Evolutionary conservation across 2,797 vertebrate species (phyloP).

Genomic region (Vipera latastei): DNA sequence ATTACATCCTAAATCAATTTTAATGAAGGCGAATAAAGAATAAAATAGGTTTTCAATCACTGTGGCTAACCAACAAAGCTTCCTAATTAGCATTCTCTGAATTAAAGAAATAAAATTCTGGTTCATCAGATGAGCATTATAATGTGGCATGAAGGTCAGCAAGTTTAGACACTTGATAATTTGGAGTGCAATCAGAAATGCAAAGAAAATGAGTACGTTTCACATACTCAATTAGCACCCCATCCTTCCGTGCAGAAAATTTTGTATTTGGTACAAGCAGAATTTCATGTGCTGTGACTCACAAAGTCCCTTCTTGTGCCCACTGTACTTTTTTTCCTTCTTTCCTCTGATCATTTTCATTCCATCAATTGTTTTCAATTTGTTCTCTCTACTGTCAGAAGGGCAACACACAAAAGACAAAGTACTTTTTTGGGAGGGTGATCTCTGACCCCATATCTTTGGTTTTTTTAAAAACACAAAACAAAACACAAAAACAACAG

Average conservation of each 20-base stretch:
- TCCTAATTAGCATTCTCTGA: conserved; percentile 8
- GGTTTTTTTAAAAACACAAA: not conserved
- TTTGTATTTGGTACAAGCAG: not conserved
- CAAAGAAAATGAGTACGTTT: conserved; percentile 9
- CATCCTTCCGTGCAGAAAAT: not conserved
- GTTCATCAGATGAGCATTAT: conserved; percentile 17
- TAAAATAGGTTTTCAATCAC: conserved; percentile 24
- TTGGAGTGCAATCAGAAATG: not conserved
- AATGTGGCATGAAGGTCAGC: conserved; percentile 11
- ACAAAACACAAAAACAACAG: not conserved
- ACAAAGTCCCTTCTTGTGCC: not conserved
- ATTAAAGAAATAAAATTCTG: not conserved
- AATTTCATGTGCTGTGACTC: not conserved
- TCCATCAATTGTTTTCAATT: too few species aligned
- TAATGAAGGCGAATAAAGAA: conserved; percentile 25
- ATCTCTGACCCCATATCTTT: not conserved
- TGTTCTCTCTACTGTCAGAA: not conserved
- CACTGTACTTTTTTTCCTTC: not conserved
- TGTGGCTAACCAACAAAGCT: conserved; percentile 34
- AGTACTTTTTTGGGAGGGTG: not conserved
- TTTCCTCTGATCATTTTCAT: not conserved
- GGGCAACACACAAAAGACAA: not conserved
- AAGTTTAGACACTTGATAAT: conserved; percentile 6
- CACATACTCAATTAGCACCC: conserved; percentile 1
- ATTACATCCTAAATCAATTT: conserved; percentile 9